Evolutionary conservation across 2,888 invertebrate genomes (phyloP).

Genomic region (Schrankia costaestrigalis): DNA sequence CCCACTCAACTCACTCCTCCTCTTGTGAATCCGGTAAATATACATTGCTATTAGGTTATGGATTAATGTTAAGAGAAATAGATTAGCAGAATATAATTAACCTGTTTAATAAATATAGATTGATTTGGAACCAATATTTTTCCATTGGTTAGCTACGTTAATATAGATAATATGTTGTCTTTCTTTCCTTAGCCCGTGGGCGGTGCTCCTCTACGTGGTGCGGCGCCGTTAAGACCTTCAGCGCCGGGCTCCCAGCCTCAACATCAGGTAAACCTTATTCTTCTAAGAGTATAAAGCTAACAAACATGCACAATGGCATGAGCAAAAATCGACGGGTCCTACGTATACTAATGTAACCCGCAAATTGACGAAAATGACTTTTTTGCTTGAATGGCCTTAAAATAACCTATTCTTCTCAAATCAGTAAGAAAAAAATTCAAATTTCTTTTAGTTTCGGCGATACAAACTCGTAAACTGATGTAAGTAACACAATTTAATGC

Average conservation of each 20-base stretch:
- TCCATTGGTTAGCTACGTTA: background rate
- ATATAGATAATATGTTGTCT: background rate
- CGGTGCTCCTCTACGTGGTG: slow-evolving; percentile 54
- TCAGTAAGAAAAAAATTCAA: too few species aligned
- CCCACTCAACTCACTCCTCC: slow-evolving; percentile 78
- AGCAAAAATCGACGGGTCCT: too few species aligned
- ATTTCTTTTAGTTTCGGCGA: too few species aligned
- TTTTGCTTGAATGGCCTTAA: too few species aligned
- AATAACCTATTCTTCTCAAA: too few species aligned
- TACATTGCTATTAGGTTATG: too few species aligned
- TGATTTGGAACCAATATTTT: background rate
- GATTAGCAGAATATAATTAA: background rate
- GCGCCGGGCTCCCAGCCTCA: slow-evolving; percentile 50
- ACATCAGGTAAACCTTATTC: slow-evolving; percentile 44
- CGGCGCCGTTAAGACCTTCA: slow-evolving; percentile 49
- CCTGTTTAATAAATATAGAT: background rate
- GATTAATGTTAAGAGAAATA: too few species aligned
- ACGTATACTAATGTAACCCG: too few species aligned
- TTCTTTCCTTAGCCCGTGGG: slow-evolving; percentile 51
- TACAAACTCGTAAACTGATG: too few species aligned
- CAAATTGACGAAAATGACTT: too few species aligned
- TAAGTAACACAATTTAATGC: too few species aligned
- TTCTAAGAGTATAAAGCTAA: background rate
- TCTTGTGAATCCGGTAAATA: slow-evolving; percentile 68
- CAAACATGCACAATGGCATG: background rate